Percentiles rank a stretch among this genome's conserved stretches.
phyloP scores from a whole-genome alignment of 2,797 vertebrate genomes.

The Huso huso region DNA sequence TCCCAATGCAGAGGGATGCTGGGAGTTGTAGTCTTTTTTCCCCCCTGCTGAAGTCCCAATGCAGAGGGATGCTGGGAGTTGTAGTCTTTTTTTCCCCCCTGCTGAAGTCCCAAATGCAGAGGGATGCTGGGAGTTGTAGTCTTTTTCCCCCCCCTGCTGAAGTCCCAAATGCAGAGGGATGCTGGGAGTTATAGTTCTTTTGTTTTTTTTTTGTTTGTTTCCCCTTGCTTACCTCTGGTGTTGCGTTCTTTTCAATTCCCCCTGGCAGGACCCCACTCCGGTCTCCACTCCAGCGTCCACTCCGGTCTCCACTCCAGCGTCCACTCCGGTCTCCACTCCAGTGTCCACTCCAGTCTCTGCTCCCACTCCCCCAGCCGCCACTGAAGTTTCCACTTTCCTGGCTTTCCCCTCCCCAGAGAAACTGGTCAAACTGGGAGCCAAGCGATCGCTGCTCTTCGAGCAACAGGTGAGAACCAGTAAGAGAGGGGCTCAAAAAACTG shows the following conservation, averaged over 20 bases:
- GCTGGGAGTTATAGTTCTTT: too few species aligned
- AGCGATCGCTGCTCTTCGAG: slow-evolving; percentile 72
- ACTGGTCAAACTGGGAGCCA: slow-evolving; percentile 77
- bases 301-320: slow-evolving; percentile 63
- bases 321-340: slow-evolving; percentile 58
- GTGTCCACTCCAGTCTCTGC: slow-evolving; percentile 58
- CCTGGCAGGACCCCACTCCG: slow-evolving; percentile 44
- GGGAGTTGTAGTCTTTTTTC: too few species aligned
- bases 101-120: too few species aligned
- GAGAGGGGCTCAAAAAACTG: too few species aligned
- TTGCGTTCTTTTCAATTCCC: not conserved
- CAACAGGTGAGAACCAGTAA: slow-evolving; percentile 64
- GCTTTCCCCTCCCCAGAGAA: slow-evolving; percentile 89
- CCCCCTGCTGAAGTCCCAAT: too few species aligned
- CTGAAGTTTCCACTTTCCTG: slow-evolving; percentile 78
- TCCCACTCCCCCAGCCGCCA: slow-evolving; percentile 58
- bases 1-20: too few species aligned
- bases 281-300: slow-evolving; percentile 64
- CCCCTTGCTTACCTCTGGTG: not conserved
- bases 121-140: not conserved
- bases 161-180: too few species aligned
- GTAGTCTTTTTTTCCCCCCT: too few species aligned
- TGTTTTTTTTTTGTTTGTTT: too few species aligned
- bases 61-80: too few species aligned
- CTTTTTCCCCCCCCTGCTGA: not conserved